A percentile compares a stretch with the other conserved stretches of the same genome.
Conservation (phyloP, 2,888 invertebrate genomes). For the Sesia apiformis region DNA sequence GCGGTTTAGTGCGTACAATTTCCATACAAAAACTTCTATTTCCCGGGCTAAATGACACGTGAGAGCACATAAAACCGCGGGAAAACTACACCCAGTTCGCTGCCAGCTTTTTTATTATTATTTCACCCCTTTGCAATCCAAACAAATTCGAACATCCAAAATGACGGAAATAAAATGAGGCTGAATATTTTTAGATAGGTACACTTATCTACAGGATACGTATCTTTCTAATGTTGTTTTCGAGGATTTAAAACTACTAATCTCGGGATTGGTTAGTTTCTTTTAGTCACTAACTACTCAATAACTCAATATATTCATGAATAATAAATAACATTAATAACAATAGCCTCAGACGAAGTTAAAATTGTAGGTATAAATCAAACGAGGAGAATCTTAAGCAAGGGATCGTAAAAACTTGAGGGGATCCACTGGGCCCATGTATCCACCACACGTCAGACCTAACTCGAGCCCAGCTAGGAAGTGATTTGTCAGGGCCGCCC, state of each 20-base stretch:
- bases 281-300: too few relatives aligned
- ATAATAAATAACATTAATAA: too few relatives aligned
- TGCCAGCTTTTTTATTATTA: background rate
- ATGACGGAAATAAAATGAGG: too few relatives aligned
- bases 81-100: conserved; percentile 30
- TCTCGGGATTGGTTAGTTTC: too few relatives aligned
- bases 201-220: too few relatives aligned
- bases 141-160: background rate
- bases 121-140: background rate
- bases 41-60: conserved; percentile 72
- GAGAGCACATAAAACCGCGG: conserved; percentile 69
- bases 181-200: too few relatives aligned
- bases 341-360: too few relatives aligned
- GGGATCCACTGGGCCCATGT: conserved; percentile 21
- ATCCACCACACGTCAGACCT: conserved; percentile 50
- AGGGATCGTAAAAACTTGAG: conserved; percentile 30
- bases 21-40: conserved; percentile 74
- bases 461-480: conserved; percentile 65
- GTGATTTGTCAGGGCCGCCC: conserved; percentile 74
- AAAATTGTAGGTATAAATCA: background rate
- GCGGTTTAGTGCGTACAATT: conserved; percentile 68
- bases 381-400: background rate
- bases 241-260: too few relatives aligned
- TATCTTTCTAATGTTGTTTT: too few relatives aligned
- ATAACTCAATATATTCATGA: too few relatives aligned